Evolutionary conservation across 2,888 invertebrate genomes (phyloP), one percentile per base, ranked within the genome.

Genomic region (Margaritifera margaritifera): DNA sequence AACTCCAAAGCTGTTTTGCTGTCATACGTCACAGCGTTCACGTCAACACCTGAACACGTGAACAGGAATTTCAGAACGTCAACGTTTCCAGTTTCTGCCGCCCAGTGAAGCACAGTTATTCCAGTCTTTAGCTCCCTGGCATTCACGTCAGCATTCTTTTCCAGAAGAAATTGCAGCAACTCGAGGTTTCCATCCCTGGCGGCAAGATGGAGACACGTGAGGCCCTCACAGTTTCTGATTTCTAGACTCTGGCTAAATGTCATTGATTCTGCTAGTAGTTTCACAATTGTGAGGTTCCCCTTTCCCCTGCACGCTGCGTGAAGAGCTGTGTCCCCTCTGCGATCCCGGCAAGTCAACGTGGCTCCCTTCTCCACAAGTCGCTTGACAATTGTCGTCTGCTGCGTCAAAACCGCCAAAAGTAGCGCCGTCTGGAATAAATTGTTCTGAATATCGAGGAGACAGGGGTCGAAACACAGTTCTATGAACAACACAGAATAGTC

Each of bases 121-220:
- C 68, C 68, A 52, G 62, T 62, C 24, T 68, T 68, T 25, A 53
- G n/a, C 25, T 68, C 68, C 19, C 51, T 42, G 22, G 56, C 57
- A 51, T 68, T 68, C 6, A 57, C 54, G 62, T 62, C 62, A 25
- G 68, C 68, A 4, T 62, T 62, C 31, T 20, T 42, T 24, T 19
- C 20, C n/a, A 25, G 27, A 8, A 68, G 25, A 52, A 68, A 42
- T 24, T 55, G 31, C 19, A 68, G 18, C 51, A 76, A 54, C 8
- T 66, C 59, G 15, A 58, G 27, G 62, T 61, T 31, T 11, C 64
- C 58, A 5, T 31, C 25, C 20, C 52, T 31, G 8, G 69, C 63
- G 24, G 76, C 73, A 15, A 76, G 25, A 62, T 76, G 76, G 6
- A 74, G 61, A 65, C 67, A 62, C 3, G 73, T 59, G 50, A 62